These are phyloP conservation scores for Phymastichus coffea DNA, from an alignment of 1,140 invertebrate species.

Conservation along the genomic window DNA sequence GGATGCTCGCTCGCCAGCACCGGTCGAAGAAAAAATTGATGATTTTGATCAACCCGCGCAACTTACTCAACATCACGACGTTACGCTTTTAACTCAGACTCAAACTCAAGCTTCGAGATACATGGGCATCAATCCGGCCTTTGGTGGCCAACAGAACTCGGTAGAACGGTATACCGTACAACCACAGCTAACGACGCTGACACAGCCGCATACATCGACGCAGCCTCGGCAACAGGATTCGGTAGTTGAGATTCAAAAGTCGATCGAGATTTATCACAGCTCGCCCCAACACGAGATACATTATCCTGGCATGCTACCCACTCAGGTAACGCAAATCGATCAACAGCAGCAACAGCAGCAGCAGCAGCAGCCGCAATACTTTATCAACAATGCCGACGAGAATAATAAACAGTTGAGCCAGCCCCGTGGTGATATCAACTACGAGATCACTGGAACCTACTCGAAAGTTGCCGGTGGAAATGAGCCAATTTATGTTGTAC, in stretches of 20 bases:
- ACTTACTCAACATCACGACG: not conserved
- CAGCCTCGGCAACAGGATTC: slow-evolving; percentile 11
- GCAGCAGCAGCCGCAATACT: not conserved
- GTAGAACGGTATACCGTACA: not conserved
- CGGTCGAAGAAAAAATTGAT: slow-evolving; percentile 35
- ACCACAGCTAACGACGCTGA: too few relatives aligned
- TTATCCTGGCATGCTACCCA: slow-evolving; percentile 37
- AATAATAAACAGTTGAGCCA: not conserved
- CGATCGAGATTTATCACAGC: slow-evolving; percentile 46
- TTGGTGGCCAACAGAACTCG: slow-evolving; percentile 4
- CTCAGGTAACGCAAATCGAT: slow-evolving; percentile 30
- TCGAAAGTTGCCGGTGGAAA: not conserved
- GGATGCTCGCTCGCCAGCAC: slow-evolving; percentile 19
- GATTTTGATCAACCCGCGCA: not conserved
- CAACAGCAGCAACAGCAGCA: not conserved
- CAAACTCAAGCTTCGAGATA: slow-evolving; percentile 21
- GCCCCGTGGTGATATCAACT: not conserved
- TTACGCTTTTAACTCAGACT: not conserved
- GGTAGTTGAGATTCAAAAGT: slow-evolving; percentile 49
- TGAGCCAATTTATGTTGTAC: slow-evolving; percentile 16
- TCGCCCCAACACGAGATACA: slow-evolving; percentile 47
- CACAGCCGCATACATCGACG: not conserved
- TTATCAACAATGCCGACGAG: not conserved
- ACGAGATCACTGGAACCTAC: not conserved
- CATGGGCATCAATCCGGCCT: slow-evolving; percentile 25